These are phyloP conservation scores for Microctonus hyperodae DNA, from an alignment of 2,888 invertebrate species.

Conservation along the genomic window DNA sequence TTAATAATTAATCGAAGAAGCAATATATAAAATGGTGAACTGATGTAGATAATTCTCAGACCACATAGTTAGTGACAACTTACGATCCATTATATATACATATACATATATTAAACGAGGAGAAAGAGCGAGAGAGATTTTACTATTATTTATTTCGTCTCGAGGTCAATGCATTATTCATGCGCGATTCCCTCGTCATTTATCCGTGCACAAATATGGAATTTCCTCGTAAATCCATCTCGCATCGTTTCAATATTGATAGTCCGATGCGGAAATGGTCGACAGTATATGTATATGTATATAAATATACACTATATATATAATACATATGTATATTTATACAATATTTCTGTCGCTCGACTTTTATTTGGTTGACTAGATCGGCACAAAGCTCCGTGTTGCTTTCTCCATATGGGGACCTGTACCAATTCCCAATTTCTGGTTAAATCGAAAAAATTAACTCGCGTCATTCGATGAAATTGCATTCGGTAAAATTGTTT, in stretches of 20 bases:
- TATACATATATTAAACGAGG: not conserved
- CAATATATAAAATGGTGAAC: slow-evolving; percentile 2
- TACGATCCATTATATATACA: slow-evolving; percentile 20
- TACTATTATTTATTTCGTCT: slow-evolving; percentile 51
- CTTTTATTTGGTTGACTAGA: slow-evolving; percentile 19
- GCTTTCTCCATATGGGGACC: slow-evolving; percentile 16
- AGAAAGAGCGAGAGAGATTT: slow-evolving; percentile 23
- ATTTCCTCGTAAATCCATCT: slow-evolving; percentile 49
- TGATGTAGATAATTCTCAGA: not conserved
- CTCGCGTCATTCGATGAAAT: not conserved
- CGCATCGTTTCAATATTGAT: slow-evolving; percentile 44
- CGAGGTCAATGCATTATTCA: slow-evolving; percentile 55
- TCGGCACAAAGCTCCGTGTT: slow-evolving; percentile 13
- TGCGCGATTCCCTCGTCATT: slow-evolving; percentile 50
- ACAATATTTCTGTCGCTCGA: slow-evolving; percentile 29
- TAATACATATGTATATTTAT: slow-evolving; percentile 31
- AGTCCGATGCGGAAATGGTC: slow-evolving; percentile 42
- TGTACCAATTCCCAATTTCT: slow-evolving; percentile 18
- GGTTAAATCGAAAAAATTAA: slow-evolving; percentile 21
- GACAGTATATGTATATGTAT: slow-evolving; percentile 23
- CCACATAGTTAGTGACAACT: slow-evolving; percentile 33
- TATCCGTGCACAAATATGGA: slow-evolving; percentile 46
- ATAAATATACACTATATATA: too few relatives aligned
- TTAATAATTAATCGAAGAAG: slow-evolving; percentile 13
- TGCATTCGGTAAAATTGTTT: not conserved